Evolutionary conservation across 2,113 vertebrate species (phyloP), one percentile per base, ranked within the genome.

Genomic region (Pimephales promelas): DNA sequence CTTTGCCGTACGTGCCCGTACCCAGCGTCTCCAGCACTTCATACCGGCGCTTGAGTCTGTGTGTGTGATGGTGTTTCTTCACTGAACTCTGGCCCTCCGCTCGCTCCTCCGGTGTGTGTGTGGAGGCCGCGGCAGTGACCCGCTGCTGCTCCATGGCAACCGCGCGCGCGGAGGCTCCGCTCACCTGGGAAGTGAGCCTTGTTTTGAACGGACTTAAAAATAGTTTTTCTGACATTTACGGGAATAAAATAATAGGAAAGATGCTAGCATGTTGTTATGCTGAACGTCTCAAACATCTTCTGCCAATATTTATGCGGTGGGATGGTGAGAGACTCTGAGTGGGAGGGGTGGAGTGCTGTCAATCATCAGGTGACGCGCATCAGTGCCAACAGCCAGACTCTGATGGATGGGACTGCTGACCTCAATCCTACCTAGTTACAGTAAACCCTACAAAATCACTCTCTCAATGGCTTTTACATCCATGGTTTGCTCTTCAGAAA

Each of bases 51-150:
- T 93, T 95, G 40, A 95, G 84, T 82, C 94, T 95, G 90, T 95
- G 95, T 77, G 95, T 95, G 90, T 95, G 95, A 84, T 93, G 94
- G 82, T 95, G 95, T 79, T 92, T 95, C 90, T 92, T 95, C 80
- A 95, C 93, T n/a, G 88, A 78, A n/a, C 84, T 76, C 7, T 18
- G 82, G 71, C 77, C 68, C 61, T 28, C 45, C 6, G 52, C 52
- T 61, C 75, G 45, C 71, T 84, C 84, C 52, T 16, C 57, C 84
- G 85, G 11, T 54, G 31, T 36, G 72, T 28, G 11, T 64, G 78
- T 10, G 45, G 85, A 43, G 52, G 52, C 18, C 52, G 18, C 52
- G 18, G 20, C 70, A 73, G 40, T 47, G 49, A 54, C 5, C 74
- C 34, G 49, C 47, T 56, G 74, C 6, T 26, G 28, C 31, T 62